Conservation (phyloP, 2,888 invertebrate species). For the Mythimna impura region DNA sequence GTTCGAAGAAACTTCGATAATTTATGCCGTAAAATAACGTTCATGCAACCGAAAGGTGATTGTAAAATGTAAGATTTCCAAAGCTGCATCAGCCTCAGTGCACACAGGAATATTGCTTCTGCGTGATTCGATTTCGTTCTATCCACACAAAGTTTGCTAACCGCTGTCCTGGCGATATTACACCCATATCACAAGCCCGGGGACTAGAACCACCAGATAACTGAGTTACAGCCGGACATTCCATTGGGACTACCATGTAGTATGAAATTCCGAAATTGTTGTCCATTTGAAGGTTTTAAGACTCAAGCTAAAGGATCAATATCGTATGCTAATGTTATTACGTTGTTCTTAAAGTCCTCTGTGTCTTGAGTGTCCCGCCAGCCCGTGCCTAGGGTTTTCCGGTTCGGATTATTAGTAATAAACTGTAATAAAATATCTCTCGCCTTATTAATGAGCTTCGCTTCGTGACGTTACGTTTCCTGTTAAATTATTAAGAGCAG, state of each 20-base stretch:
- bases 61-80: conserved; percentile 34
- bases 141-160: conserved; percentile 55
- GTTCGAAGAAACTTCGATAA: neutral
- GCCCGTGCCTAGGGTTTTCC: conserved; percentile 21
- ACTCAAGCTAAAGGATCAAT: conserved; percentile 8
- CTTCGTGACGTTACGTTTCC: conserved; percentile 15
- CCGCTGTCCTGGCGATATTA: conserved; percentile 57
- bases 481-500: conserved; percentile 43
- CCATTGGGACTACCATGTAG: neutral
- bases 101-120: conserved; percentile 56
- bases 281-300: conserved; percentile 7
- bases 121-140: conserved; percentile 57
- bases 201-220: conserved; percentile 47
- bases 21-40: neutral
- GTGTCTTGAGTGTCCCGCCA: neutral
- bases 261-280: conserved; percentile 4
- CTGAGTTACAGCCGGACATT: conserved; percentile 43
- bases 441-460: conserved; percentile 23
- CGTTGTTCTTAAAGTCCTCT: neutral
- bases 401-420: conserved; percentile 43
- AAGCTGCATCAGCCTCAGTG: conserved; percentile 44
- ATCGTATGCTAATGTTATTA: conserved; percentile 16
- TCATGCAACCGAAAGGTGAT: conserved; percentile 14
- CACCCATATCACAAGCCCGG: conserved; percentile 52
- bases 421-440: conserved; percentile 42